These are phyloP conservation scores for Odontamblyopus rebecca DNA, from an alignment of 2,797 vertebrate genomes.

Conservation along the genomic window DNA sequence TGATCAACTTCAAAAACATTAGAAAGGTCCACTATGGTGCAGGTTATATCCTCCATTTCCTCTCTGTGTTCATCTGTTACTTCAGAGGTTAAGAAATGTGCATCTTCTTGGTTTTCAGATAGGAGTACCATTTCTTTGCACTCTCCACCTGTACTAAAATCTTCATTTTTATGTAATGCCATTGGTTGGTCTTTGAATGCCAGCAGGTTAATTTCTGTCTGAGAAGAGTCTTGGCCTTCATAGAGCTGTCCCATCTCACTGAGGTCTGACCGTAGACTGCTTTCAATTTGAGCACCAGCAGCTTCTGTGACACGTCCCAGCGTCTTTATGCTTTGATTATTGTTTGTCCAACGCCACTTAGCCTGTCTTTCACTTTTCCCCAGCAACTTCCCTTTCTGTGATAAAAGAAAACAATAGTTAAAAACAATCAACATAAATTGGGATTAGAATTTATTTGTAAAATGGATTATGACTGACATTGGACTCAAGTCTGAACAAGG, in stretches of 20 bases:
- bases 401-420: constrained; percentile 7
- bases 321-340: not conserved
- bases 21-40: constrained; percentile 37
- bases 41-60: constrained; percentile 28
- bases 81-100: constrained; percentile 44
- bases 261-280: no score
- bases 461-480: not conserved
- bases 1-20: not conserved
- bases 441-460: not conserved
- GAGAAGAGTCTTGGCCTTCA: constrained; percentile 13
- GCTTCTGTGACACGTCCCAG: constrained; percentile 2
- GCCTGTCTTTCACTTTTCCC: constrained; percentile 43
- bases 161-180: constrained; percentile 47
- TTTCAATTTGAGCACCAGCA: not conserved
- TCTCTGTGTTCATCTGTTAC: constrained; percentile 37
- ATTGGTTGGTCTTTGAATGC: constrained; percentile 23
- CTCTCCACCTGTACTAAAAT: constrained; percentile 16
- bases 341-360: constrained; percentile 45
- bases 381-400: constrained; percentile 68
- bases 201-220: constrained; percentile 26
- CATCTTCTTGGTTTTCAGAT: constrained; percentile 44
- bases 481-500: not conserved
- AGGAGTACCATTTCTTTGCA: constrained; percentile 54
- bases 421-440: not conserved
- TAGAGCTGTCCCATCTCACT: not conserved